These are phyloP conservation scores for Acanthoscelides obtectus DNA, from an alignment of 2,888 invertebrate species.

Conservation along the genomic window DNA sequence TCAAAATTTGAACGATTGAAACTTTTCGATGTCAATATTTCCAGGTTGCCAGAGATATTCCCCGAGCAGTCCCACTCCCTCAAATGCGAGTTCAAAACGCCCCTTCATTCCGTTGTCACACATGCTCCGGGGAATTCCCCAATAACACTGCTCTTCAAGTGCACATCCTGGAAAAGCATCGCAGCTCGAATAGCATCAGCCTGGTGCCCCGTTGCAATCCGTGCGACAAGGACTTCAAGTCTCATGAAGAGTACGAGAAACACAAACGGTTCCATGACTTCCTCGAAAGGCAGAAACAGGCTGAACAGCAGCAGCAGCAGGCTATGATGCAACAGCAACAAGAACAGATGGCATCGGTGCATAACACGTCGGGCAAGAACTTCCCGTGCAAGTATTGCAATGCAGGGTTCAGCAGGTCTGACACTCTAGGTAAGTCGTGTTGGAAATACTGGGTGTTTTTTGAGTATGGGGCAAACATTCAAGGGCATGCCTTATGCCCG, in stretches of 20 bases:
- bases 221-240: conserved; percentile 58
- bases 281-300: conserved; percentile 33
- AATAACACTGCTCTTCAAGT: conserved; percentile 43
- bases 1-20: too few species aligned
- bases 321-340: conserved; percentile 2
- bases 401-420: conserved; percentile 59
- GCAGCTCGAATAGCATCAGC: conserved; percentile 39
- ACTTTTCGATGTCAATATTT: too few species aligned
- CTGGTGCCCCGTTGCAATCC: conserved; percentile 50
- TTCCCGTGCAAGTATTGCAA: conserved; percentile 59
- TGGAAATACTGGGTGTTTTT: too few species aligned
- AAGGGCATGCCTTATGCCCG: too few species aligned
- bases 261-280: conserved; percentile 54
- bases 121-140: conserved; percentile 34
- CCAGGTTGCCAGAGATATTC: not conserved
- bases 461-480: too few species aligned
- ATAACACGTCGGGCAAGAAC: conserved; percentile 30
- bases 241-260: conserved; percentile 56
- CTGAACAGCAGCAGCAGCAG: conserved; percentile 18
- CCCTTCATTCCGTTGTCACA: conserved; percentile 23
- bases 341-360: not conserved
- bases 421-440: conserved; percentile 52
- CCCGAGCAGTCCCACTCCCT: not conserved
- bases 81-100: not conserved
- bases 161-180: conserved; percentile 42